Evolutionary conservation across 2,797 vertebrate species (phyloP).

Genomic region (Semaprochilodus insignis): DNA sequence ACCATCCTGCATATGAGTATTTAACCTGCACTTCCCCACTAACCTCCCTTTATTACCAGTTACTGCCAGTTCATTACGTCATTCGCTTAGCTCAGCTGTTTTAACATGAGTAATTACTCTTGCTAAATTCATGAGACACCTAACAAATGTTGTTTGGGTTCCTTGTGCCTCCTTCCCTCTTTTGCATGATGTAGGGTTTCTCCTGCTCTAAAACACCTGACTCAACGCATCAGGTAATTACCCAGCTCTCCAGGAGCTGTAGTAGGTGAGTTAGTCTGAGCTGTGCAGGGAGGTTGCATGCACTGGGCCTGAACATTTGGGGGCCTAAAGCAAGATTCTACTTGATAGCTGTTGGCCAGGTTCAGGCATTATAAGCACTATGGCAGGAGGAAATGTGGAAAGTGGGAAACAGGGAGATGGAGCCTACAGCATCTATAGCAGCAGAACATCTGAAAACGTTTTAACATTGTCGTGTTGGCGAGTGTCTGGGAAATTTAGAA

Average conservation of each 20-base stretch:
- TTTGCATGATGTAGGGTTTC: not conserved
- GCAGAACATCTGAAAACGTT: too few relatives aligned
- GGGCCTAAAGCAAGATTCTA: too few relatives aligned
- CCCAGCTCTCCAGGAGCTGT: not conserved
- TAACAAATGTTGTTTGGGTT: slow-evolving; percentile 5
- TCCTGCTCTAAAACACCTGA: not conserved
- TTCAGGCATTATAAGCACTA: too few relatives aligned
- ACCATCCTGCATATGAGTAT: too few relatives aligned
- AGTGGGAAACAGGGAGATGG: too few relatives aligned
- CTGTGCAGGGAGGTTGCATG: not conserved
- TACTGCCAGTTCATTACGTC: not conserved
- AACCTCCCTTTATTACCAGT: too few relatives aligned
- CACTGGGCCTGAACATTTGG: not conserved
- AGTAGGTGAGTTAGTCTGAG: not conserved
- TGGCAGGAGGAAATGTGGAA: too few relatives aligned
- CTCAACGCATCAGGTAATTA: slow-evolving; percentile 6
- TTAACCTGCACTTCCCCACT: too few relatives aligned
- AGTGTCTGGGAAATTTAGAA: too few relatives aligned
- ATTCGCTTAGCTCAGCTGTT: slow-evolving; percentile 6
- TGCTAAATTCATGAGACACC: not conserved
- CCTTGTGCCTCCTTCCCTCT: not conserved
- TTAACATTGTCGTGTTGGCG: too few relatives aligned
- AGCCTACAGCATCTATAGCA: too few relatives aligned
- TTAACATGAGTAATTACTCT: not conserved
- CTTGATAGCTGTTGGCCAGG: too few relatives aligned